A percentile compares a stretch with the other conserved stretches of the same genome.
Conservation (phyloP, 2,888 invertebrate genomes). For the Pristionchus exspectatus region DNA sequence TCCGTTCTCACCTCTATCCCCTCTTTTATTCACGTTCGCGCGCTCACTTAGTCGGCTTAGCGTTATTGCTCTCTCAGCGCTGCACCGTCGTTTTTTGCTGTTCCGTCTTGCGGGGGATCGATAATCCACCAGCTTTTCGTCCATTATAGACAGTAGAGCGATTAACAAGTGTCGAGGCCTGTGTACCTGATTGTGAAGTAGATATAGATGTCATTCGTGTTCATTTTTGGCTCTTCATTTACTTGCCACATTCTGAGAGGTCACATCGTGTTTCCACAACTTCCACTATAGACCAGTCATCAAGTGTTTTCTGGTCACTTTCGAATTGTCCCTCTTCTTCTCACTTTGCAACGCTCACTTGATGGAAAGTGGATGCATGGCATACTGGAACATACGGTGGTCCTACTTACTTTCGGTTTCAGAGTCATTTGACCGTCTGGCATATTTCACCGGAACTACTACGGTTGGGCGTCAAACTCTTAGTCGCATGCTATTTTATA, state of each 20-base stretch:
- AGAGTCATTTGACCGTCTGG: background rate
- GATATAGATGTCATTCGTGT: too few species aligned
- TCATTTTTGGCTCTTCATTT: too few species aligned
- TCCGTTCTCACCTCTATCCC: background rate
- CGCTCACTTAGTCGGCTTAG: background rate
- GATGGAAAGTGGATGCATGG: background rate
- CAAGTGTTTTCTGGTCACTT: slow-evolving; percentile 35
- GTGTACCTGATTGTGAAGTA: too few species aligned
- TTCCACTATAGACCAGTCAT: slow-evolving; percentile 9
- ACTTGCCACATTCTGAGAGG: background rate
- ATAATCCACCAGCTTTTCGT: background rate
- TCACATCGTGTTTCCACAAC: background rate
- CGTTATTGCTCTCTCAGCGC: background rate
- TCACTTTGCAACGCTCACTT: slow-evolving; percentile 40
- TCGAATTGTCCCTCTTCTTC: background rate
- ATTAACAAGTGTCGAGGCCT: too few species aligned
- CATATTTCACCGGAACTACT: too few species aligned
- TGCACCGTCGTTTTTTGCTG: background rate
- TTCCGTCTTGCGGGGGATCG: background rate
- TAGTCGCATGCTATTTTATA: too few species aligned
- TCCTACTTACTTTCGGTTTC: background rate
- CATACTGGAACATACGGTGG: background rate
- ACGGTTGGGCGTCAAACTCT: too few species aligned
- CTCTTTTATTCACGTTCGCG: slow-evolving; percentile 21
- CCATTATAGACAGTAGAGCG: too few species aligned